These are phyloP conservation scores for Drosophila trapezifrons DNA, from an alignment of 1,140 invertebrate species.

Conservation along the genomic window DNA sequence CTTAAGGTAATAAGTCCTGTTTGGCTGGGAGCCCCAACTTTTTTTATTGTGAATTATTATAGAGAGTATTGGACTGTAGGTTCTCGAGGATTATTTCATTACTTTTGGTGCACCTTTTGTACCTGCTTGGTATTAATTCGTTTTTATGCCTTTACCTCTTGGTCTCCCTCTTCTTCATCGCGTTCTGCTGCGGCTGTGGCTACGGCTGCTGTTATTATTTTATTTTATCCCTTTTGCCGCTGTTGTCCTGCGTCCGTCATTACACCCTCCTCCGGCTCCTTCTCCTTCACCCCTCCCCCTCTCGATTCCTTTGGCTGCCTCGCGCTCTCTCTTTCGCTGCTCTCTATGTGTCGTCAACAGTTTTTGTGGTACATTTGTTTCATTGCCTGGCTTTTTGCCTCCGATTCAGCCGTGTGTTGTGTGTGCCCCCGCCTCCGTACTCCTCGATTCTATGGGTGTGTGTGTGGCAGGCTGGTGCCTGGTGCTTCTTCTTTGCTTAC, in stretches of 20 bases:
- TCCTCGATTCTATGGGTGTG: conserved; percentile 11
- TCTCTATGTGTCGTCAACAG: conserved; percentile 74
- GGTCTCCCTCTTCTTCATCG: not conserved
- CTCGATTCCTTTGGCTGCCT: conserved; percentile 3
- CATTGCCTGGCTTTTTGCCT: conserved; percentile 74
- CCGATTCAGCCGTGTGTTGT: conserved; percentile 56
- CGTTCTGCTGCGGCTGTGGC: conserved; percentile 9
- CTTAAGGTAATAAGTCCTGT: too few relatives aligned
- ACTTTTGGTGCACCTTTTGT: conserved; percentile 45
- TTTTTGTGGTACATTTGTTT: conserved; percentile 83
- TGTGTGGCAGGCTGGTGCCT: conserved; percentile 55
- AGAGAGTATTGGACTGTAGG: not conserved
- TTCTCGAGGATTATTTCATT: conserved; percentile 11
- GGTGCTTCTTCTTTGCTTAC: conserved; percentile 71
- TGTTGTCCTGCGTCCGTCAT: conserved; percentile 64
- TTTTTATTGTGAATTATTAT: too few relatives aligned
- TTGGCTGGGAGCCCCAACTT: too few relatives aligned
- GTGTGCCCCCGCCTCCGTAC: conserved; percentile 17
- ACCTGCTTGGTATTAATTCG: conserved; percentile 74
- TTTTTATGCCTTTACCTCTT: conserved; percentile 50
- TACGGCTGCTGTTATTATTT: conserved; percentile 62
- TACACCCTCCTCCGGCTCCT: conserved; percentile 10
- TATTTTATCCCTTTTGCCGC: conserved; percentile 74
- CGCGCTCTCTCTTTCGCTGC: conserved; percentile 33
- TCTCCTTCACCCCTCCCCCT: not conserved